Conservation (phyloP, 2,888 invertebrate species). For the Bhutanitis thaidina region DNA sequence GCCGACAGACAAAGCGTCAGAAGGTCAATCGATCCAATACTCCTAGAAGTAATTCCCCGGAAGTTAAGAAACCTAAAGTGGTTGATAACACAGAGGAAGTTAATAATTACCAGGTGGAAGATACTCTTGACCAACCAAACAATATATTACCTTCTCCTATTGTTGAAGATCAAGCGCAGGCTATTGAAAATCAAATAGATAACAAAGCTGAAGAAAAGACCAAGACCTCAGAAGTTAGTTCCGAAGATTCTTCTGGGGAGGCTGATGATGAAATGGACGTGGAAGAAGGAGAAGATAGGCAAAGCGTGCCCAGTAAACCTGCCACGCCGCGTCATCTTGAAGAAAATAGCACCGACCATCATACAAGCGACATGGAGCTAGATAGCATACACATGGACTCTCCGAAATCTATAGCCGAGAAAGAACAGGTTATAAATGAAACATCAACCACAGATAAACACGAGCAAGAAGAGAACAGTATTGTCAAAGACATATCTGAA, state of each 20-base stretch:
- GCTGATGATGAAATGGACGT: constrained; percentile 85
- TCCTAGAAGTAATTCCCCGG: constrained; percentile 41
- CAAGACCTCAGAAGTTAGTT: constrained; percentile 70
- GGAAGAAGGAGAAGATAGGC: constrained; percentile 75
- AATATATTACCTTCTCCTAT: constrained; percentile 22
- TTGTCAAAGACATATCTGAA: constrained; percentile 33
- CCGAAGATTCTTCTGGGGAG: constrained; percentile 83
- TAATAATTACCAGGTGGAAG: constrained; percentile 51
- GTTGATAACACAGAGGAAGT: constrained; percentile 36
- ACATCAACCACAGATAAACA: constrained; percentile 39
- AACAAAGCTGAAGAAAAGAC: constrained; percentile 47
- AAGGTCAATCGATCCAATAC: constrained; percentile 39
- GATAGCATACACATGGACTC: constrained; percentile 75
- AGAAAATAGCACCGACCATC: constrained; percentile 68
- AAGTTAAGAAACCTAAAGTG: constrained; percentile 55
- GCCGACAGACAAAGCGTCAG: constrained; percentile 60
- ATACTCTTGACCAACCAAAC: constrained; percentile 45
- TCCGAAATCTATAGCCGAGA: constrained; percentile 63
- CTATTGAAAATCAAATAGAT: constrained; percentile 38
- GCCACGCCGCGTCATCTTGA: constrained; percentile 54
- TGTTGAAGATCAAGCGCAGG: constrained; percentile 27
- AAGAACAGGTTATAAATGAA: constrained; percentile 62
- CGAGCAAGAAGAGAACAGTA: constrained; percentile 34
- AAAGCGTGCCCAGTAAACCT: constrained; percentile 59
- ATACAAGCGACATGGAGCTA: constrained; percentile 74